Conservation (phyloP, 2,797 vertebrate species). For the Apogon talboti region DNA sequence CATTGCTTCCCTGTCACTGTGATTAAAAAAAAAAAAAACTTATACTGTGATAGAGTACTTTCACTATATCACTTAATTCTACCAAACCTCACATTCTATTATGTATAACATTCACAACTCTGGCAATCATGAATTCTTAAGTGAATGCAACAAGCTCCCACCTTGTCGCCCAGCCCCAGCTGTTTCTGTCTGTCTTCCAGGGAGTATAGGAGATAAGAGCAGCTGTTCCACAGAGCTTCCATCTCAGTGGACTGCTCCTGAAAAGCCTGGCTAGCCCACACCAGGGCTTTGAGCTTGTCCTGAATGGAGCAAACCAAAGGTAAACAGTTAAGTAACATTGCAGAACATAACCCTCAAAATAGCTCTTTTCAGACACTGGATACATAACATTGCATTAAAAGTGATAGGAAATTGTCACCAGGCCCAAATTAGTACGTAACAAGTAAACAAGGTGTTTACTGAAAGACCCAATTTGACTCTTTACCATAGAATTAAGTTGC, state of each 20-base stretch:
- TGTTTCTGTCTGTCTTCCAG: constrained; percentile 89
- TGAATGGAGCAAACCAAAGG: constrained; percentile 56
- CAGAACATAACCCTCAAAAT: background rate
- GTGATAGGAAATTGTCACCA: background rate
- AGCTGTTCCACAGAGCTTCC: constrained; percentile 86
- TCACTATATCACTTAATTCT: no score
- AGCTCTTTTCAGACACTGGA: no score
- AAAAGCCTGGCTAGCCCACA: constrained; percentile 88
- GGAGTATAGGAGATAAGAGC: constrained; percentile 87
- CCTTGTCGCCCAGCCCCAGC: constrained; percentile 89
- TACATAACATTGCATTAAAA: no score
- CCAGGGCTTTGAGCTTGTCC: constrained; percentile 90
- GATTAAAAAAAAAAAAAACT: no score
- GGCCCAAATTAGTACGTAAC: no score
- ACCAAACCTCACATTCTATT: no score
- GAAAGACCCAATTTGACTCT: background rate
- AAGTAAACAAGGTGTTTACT: background rate
- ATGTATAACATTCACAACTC: background rate
- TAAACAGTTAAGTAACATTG: background rate
- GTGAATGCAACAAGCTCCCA: constrained; percentile 44
- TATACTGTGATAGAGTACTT: no score
- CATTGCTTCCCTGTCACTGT: no score
- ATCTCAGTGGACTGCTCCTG: constrained; percentile 83
- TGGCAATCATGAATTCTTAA: background rate
- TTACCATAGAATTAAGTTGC: background rate